These are phyloP conservation scores for Mobula hypostoma DNA, from an alignment of 2,113 vertebrate genomes.

Conservation along the genomic window DNA sequence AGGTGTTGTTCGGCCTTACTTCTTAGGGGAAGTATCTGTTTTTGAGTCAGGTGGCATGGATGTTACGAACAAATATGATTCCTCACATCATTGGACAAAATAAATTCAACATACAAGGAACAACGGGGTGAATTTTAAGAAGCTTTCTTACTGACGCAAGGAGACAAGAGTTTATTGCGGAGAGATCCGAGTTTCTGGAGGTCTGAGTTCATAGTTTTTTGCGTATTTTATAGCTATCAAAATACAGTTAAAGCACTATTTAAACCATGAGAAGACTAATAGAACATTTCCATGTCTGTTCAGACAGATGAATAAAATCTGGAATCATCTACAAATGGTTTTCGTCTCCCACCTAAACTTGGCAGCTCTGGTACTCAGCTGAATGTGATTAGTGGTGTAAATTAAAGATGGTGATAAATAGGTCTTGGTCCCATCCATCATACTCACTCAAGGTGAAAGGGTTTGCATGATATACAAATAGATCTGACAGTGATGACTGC, in stretches of 20 bases:
- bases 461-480: neutral
- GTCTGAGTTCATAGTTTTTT: neutral
- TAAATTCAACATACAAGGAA: neutral
- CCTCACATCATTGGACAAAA: neutral
- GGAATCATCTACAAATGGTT: constrained; percentile 18
- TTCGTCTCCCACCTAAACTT: constrained; percentile 17
- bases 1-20: too few species aligned
- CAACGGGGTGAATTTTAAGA: neutral
- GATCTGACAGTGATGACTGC: constrained; percentile 7
- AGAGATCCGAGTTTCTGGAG: neutral
- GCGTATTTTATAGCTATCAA: neutral
- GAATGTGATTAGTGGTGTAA: constrained; percentile 30
- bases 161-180: neutral
- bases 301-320: constrained; percentile 28
- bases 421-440: constrained; percentile 6
- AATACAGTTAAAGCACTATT: neutral
- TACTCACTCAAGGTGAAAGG: constrained; percentile 15
- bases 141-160: neutral
- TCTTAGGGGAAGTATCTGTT: too few species aligned
- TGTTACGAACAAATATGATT: neutral
- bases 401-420: neutral
- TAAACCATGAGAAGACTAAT: neutral
- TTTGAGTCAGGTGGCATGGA: too few species aligned
- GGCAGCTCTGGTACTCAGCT: neutral
- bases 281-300: neutral